phyloP scores from a whole-genome alignment of 2,888 invertebrate genomes.

The Synergus japonicus region DNA sequence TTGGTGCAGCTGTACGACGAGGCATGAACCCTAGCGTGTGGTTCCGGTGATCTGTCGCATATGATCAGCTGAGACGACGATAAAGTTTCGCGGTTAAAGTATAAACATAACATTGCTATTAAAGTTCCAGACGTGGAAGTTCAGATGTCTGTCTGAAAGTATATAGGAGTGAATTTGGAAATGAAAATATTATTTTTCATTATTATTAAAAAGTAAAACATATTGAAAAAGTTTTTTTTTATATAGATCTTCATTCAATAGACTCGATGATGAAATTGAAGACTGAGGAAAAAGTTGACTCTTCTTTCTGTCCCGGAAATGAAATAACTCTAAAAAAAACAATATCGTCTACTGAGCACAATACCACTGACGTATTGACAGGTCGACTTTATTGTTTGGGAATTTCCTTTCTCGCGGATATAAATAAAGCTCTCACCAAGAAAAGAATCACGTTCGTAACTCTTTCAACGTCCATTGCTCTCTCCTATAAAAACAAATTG shows the following conservation, averaged over 20 bases:
- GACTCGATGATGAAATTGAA: not conserved
- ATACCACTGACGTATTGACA: conserved; percentile 60
- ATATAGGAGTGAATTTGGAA: not conserved
- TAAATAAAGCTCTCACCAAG: conserved; percentile 22
- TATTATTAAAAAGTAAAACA: not conserved
- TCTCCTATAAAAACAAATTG: not conserved
- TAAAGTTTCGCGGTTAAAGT: conserved; percentile 9
- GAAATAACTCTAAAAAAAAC: conserved; percentile 47
- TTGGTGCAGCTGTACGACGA: conserved; percentile 25
- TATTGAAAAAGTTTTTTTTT: not conserved
- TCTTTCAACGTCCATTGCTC: not conserved
- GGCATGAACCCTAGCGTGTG: not conserved
- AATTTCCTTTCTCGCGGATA: conserved; percentile 21
- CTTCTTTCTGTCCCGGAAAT: not conserved
- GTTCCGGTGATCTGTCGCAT: not conserved
- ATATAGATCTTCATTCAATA: not conserved
- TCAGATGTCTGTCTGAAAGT: not conserved
- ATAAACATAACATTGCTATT: conserved; percentile 5
- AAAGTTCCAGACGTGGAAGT: not conserved
- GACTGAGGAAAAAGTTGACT: not conserved
- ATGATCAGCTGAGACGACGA: conserved; percentile 17
- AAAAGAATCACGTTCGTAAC: conserved; percentile 26
- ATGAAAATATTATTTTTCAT: not conserved
- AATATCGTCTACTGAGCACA: conserved; percentile 58
- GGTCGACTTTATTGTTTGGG: conserved; percentile 53